Evolutionary conservation across 2,888 invertebrate species (phyloP), one percentile per base, ranked within the genome.

Genomic region (Hipparchia semele): DNA sequence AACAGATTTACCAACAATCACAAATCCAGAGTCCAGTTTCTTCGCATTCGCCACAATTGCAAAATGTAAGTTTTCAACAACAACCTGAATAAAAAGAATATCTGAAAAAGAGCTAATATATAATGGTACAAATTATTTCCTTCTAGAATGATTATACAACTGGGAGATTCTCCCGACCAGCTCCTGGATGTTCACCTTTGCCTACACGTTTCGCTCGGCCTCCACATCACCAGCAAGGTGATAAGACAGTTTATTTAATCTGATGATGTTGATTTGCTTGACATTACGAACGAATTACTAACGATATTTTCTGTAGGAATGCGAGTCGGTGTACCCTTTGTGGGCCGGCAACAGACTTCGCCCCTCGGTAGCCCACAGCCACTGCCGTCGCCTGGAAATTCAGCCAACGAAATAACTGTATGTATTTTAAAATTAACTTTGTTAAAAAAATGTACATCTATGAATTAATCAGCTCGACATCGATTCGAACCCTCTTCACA

Each of bases 311-410:
- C 51, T 70, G 45, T 70, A 94, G 94, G 94, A 10, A 94, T 94
- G 90, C 83, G 94, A 78, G 93, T 93, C 0, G 92, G 93, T 2
- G 93, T 90, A 39, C 88, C 92, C 7, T 94, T 87, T 68, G 92
- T 88, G 13, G 84, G 84, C 67, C 86, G 92, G 0, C 91, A 94
- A 72, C 94, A 94, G 76, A 94, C 94, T 1, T 94, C 94, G 1
- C 94, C 94, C 0, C 84, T 94, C 1, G 93, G 94, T 59, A 94
- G 94, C 77, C 94, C 94, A 2, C 94, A 94, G 76, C 94, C 94
- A 2, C 79, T 94, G 75, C 93, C 94, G 2, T 94, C 94, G 6
- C 94, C 94, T 0, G 94, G 94, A 33, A 94, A 92, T 76, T 86
- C 87, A 9, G 82, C 83, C 5, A 92, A 90, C 62, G 93, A 94